Base-by-base conservation (phyloP, 2,113 vertebrate species). In the Phaethon lepturus region DNA sequence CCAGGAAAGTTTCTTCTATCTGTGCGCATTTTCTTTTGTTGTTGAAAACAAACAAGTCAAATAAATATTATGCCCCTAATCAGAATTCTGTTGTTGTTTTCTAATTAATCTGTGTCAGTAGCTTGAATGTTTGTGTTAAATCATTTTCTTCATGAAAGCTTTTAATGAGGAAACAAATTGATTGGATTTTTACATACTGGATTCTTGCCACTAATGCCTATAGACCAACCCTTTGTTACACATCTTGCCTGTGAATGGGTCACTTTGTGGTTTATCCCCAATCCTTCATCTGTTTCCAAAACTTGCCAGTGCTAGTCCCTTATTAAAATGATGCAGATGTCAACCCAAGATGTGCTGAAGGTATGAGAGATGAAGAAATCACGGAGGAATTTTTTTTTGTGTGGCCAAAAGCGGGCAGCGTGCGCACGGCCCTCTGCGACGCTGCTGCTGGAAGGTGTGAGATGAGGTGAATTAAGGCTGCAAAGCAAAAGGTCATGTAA, bases 121-220 rank as follows among this genome's bases (percentile, higher is more conserved):
- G 92, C 96, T 95, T 69, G 79, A 69, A 94, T 80, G 71, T 97
- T 97, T 96, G 84, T 91, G 75, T 91, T 96, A 94, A 98, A 97
- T 98, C 88, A 93, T 98, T 97, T 98, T 97, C 95, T 97, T 97
- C 95, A 88, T 94, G 97, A 91, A 97, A 91, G 90, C 89, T 98
- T 98, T 97, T 98, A 97, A 97, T 88, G 94, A 98, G 93, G 95
- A 92, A 97, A 55, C 60, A 62, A 95, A 98, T 91, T 96, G 94
- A 98, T 97, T 96, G 86, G 95, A 87, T 97, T 98, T 96, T 71
- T 68, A 82, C 83, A 12, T 67, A 66, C 96, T 96, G 94, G 95
- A 96, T 97, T 94, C 96, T 96, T 96, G 97, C 93, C 84, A 93
- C 89, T 76, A 10, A 3, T 18, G n/a, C 96, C 94, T 90, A 78